phyloP scores from a whole-genome alignment of 2,888 invertebrate genomes.

The Rutpela maculata region DNA sequence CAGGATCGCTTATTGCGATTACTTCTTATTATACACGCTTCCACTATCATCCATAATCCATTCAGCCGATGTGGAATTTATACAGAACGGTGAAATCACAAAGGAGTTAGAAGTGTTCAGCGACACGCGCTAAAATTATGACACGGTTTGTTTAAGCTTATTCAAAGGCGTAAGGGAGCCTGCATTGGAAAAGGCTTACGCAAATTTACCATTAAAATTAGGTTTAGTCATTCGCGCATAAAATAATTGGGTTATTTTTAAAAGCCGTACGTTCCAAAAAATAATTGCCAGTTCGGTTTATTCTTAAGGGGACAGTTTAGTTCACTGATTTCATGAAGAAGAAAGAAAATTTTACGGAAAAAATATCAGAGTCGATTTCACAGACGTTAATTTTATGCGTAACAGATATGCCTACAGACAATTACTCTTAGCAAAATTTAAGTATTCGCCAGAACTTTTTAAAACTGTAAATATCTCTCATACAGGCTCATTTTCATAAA shows the following conservation, averaged over 20 bases:
- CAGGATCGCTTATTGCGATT: conserved; percentile 10
- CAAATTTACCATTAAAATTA: conserved; percentile 22
- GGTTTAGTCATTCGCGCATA: conserved; percentile 15
- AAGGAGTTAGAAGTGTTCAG: conserved; percentile 26
- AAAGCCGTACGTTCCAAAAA: background rate
- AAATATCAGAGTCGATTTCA: background rate
- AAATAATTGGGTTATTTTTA: conserved; percentile 15
- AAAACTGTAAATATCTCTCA: too few species aligned
- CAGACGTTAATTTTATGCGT: too few species aligned
- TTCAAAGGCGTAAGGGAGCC: conserved; percentile 17
- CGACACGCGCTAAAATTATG: conserved; percentile 30
- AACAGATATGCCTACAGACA: too few species aligned
- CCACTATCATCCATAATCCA: conserved; percentile 9
- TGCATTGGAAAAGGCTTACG: conserved; percentile 25
- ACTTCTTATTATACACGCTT: conserved; percentile 16
- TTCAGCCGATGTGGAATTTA: conserved; percentile 23
- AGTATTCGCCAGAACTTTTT: too few species aligned
- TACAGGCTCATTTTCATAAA: too few species aligned
- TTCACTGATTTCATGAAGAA: background rate
- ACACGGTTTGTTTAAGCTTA: conserved; percentile 33
- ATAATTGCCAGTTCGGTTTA: background rate
- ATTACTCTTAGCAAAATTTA: too few species aligned
- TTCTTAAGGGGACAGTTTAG: background rate
- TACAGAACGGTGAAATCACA: conserved; percentile 17
- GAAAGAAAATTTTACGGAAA: background rate